A percentile compares a stretch with the other conserved stretches of the same genome.
Evolutionary conservation across 1,140 invertebrate species (phyloP).

Genomic region (Drosophila saltans): DNA sequence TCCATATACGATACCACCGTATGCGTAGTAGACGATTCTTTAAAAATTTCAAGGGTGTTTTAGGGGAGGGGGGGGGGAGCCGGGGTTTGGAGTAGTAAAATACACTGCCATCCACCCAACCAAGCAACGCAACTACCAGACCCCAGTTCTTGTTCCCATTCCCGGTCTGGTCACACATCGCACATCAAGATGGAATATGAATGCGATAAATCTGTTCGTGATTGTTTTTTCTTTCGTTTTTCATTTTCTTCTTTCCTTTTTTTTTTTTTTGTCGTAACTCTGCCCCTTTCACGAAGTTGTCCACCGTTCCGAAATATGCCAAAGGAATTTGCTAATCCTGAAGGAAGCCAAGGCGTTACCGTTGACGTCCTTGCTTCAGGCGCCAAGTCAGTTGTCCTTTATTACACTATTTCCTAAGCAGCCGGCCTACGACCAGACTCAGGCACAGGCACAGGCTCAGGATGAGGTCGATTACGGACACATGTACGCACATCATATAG

Average conservation of each 20-base stretch:
- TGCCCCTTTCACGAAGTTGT: constrained; percentile 29
- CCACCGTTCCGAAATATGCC: constrained; percentile 59
- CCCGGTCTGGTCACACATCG: constrained; percentile 66
- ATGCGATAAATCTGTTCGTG: constrained; percentile 82
- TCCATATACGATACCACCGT: constrained; percentile 12
- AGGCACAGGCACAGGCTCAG: constrained; percentile 33
- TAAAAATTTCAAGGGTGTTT: constrained; percentile 25
- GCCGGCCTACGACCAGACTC: constrained; percentile 32
- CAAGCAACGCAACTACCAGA: constrained; percentile 14
- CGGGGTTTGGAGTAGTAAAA: neutral
- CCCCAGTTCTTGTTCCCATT: neutral
- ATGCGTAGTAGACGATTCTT: constrained; percentile 28
- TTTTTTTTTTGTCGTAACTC: neutral
- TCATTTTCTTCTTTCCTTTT: neutral
- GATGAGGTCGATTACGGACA: constrained; percentile 66
- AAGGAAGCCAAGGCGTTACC: constrained; percentile 14
- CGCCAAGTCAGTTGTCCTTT: constrained; percentile 66
- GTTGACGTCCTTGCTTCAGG: constrained; percentile 17
- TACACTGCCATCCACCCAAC: neutral
- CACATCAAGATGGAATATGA: constrained; percentile 75
- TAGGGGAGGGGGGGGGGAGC: too few species aligned
- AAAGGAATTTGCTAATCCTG: constrained; percentile 75
- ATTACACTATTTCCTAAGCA: constrained; percentile 71
- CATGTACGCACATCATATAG: constrained; percentile 52
- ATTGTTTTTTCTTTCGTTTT: constrained; percentile 68